Percentiles rank a stretch among this genome's conserved stretches.
phyloP scores from a whole-genome alignment of 2,113 vertebrate genomes.

The Panthera uncia region DNA sequence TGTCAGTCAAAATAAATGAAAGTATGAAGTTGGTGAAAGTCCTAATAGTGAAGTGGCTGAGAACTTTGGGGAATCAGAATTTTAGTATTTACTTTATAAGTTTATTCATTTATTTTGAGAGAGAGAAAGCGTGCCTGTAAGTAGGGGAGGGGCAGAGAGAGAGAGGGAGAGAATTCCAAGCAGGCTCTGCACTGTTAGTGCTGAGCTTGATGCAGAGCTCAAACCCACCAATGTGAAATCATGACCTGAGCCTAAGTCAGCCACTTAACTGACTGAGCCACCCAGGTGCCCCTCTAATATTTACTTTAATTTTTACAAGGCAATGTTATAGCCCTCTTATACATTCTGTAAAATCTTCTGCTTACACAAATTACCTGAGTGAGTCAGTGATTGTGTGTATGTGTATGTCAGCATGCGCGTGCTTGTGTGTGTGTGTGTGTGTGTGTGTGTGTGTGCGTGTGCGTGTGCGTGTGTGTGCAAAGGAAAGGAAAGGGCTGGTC shows the following conservation, averaged over 20 bases:
- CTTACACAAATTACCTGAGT: background rate
- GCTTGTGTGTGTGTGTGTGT: background rate
- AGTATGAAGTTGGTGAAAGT: background rate
- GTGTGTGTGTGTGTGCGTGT: background rate
- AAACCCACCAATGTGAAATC: too few relatives aligned
- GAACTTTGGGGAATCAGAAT: background rate
- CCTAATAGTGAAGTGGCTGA: background rate
- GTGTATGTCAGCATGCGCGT: background rate
- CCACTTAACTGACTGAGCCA: too few relatives aligned
- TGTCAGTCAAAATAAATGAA: background rate
- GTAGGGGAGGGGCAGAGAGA: too few relatives aligned
- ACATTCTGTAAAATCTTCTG: background rate
- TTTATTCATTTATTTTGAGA: too few relatives aligned
- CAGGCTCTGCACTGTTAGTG: too few relatives aligned
- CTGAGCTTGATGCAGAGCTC: too few relatives aligned
- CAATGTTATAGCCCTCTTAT: background rate
- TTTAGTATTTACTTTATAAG: background rate
- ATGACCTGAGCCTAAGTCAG: too few relatives aligned
- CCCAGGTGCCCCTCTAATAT: background rate
- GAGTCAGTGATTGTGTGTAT: background rate
- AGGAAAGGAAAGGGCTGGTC: background rate
- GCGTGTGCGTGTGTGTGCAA: background rate
- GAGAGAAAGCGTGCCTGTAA: too few relatives aligned
- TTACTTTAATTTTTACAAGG: slow-evolving; percentile 19
- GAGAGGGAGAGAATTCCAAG: too few relatives aligned